These are phyloP conservation scores for Platichthys flesus DNA, from an alignment of 2,113 vertebrate genomes.

Conservation along the genomic window DNA sequence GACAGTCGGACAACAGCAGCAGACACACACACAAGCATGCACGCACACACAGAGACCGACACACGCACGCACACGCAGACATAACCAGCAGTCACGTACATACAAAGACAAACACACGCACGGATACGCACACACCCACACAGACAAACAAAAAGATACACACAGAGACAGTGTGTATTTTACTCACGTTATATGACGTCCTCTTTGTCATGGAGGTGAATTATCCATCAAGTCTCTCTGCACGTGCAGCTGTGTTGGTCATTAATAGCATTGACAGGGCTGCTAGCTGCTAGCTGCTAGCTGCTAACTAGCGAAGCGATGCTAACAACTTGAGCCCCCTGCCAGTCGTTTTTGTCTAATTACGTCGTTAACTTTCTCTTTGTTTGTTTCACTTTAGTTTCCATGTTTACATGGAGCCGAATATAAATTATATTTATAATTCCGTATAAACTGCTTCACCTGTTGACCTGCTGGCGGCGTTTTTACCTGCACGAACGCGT, in stretches of 20 bases:
- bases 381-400: neutral
- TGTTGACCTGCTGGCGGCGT: neutral
- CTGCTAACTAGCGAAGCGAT: neutral
- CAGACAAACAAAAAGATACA: too few species aligned
- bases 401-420: too few species aligned
- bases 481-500: too few species aligned
- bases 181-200: slow-evolving; percentile 2
- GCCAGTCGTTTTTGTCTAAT: neutral
- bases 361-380: neutral
- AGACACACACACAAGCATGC: too few species aligned
- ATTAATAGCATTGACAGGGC: neutral
- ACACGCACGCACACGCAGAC: too few species aligned
- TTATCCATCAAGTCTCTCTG: neutral
- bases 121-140: too few species aligned
- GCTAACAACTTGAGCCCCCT: neutral
- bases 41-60: too few species aligned
- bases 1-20: too few species aligned
- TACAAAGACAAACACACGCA: neutral
- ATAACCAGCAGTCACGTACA: too few species aligned
- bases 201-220: neutral
- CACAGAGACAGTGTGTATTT: neutral
- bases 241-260: neutral
- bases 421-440: too few species aligned
- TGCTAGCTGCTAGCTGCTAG: neutral
- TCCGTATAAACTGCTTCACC: too few species aligned